A percentile compares a stretch with the other conserved stretches of the same genome.
phyloP scores from a whole-genome alignment of 2,888 invertebrate species.

The Hoplodrina blanda region DNA sequence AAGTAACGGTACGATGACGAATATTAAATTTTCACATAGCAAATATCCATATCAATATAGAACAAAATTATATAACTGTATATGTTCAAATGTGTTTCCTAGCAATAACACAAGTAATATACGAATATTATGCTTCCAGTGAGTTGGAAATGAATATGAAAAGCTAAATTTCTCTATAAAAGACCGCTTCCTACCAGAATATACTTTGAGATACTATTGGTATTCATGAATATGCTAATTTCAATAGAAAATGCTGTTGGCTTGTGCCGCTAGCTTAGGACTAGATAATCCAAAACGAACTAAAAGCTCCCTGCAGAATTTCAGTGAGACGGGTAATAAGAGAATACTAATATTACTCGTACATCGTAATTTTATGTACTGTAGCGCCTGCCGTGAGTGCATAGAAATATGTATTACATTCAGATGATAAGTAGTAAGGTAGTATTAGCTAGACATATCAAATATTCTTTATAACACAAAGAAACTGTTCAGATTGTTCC shows the following conservation, averaged over 20 bases:
- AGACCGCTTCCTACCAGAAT: slow-evolving; percentile 51
- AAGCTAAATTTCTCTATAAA: slow-evolving; percentile 47
- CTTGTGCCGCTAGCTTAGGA: slow-evolving; percentile 36
- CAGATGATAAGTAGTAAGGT: slow-evolving; percentile 10
- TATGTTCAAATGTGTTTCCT: slow-evolving; percentile 3
- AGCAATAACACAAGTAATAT: slow-evolving; percentile 9
- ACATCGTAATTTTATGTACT: slow-evolving; percentile 10
- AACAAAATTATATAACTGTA: slow-evolving; percentile 8
- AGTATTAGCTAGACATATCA: background rate
- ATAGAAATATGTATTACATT: slow-evolving; percentile 9
- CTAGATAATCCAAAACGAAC: slow-evolving; percentile 48
- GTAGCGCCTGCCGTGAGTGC: background rate
- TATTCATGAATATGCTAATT: slow-evolving; percentile 61
- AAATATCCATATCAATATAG: background rate
- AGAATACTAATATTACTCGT: slow-evolving; percentile 33
- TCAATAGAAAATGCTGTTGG: slow-evolving; percentile 50
- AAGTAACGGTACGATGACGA: slow-evolving; percentile 41
- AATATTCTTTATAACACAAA: background rate
- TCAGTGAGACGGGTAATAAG: slow-evolving; percentile 22
- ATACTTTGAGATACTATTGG: slow-evolving; percentile 46
- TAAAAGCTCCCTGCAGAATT: slow-evolving; percentile 30
- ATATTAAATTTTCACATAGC: slow-evolving; percentile 16
- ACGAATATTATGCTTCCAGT: slow-evolving; percentile 24
- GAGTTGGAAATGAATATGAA: slow-evolving; percentile 45
- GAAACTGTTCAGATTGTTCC: background rate